Base-by-base conservation (phyloP, 1,140 invertebrate species). In the Aporrectodea caliginosa region DNA sequence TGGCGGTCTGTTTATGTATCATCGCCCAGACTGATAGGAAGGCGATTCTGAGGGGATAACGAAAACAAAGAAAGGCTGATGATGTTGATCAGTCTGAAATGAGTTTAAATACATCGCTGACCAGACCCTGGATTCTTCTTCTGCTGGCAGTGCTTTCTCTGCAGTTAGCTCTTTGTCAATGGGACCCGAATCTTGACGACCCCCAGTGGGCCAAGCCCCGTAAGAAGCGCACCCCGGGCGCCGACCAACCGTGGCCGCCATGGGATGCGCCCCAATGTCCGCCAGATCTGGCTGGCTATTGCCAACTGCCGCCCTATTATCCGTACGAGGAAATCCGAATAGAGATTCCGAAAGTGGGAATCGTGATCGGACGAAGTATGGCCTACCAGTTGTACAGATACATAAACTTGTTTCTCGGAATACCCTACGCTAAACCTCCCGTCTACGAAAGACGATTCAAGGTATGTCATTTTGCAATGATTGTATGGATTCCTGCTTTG, bases 251-350 rank as follows among this genome's bases (percentile, higher is more conserved):
- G 14, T 76, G 33, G 33, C 75, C 75, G 0, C 75, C 75, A 35
- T 76, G 75, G 75, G 77, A 78, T 32, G 69, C 69, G 30, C 77
- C 77, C 16, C 35, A 31, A 1, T 81, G 80, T 76, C 80, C 80
- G 0, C 80, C 80, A 1, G 75, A 80, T 35, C 30, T 33, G 31
- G 68, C 76, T 34, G 80, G 77, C 14, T 70, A 69, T 2, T 81
- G 80, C 71, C 33, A 75, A 16, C 34, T 81, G 69, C 80, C 78
- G 30, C 80, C 80, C 1, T 81, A 74, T 69, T 79, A 81, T 30
- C 80, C 80, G n/a, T 81, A 81, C 58, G 80, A 81, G 34, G 73
- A 73, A 34, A 79, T 81, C 74, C 58, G 69, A 16, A 70, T 32
- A 2, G 58, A 35, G 0, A 78, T 81, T 16, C 34, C 34, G 16